These are phyloP conservation scores for Cordylochernes scorpioides DNA, from an alignment of 2,888 invertebrate genomes.

Conservation along the genomic window DNA sequence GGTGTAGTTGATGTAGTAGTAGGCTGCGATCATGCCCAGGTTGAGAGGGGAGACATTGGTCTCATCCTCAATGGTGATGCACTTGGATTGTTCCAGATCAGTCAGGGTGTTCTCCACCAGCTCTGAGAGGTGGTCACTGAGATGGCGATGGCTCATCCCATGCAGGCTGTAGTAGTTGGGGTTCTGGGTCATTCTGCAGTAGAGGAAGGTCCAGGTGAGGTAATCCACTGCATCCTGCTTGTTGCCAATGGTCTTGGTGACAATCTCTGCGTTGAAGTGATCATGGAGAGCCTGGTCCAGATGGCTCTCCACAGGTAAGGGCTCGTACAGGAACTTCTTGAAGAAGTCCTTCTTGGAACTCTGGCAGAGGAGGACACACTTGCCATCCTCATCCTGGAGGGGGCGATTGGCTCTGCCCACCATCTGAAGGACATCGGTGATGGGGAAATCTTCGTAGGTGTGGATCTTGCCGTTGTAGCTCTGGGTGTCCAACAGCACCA, in stretches of 20 bases:
- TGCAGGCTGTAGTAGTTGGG: slow-evolving; percentile 98
- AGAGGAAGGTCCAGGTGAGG: slow-evolving; percentile 94
- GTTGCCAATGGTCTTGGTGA: slow-evolving; percentile 97
- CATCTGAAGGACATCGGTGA: slow-evolving; percentile 93
- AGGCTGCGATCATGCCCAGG: slow-evolving; percentile 98
- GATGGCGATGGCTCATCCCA: slow-evolving; percentile 62
- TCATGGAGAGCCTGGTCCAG: slow-evolving; percentile 91
- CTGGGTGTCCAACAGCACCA: slow-evolving; percentile 87
- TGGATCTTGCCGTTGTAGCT: slow-evolving; percentile 50
- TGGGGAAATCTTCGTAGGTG: slow-evolving; percentile 82
- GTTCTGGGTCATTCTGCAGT: slow-evolving; percentile 85
- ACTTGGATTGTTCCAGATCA: slow-evolving; percentile 83
- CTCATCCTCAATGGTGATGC: slow-evolving; percentile 89
- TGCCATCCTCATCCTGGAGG: slow-evolving; percentile 62
- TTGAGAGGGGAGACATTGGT: slow-evolving; percentile 90
- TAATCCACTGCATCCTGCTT: slow-evolving; percentile 99
- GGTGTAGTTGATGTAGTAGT: slow-evolving; percentile 97
- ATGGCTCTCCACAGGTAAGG: slow-evolving; percentile 88
- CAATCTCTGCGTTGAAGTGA: slow-evolving; percentile 98
- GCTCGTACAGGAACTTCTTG: slow-evolving; percentile 89
- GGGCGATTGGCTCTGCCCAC: slow-evolving; percentile 85
- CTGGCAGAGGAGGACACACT: slow-evolving; percentile 87
- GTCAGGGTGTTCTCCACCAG: slow-evolving; percentile 80
- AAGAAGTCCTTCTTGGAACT: slow-evolving; percentile 94
- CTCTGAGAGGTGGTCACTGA: slow-evolving; percentile 93